Base-by-base conservation (phyloP, 1,140 invertebrate species). In the Cotesia vestalis region DNA sequence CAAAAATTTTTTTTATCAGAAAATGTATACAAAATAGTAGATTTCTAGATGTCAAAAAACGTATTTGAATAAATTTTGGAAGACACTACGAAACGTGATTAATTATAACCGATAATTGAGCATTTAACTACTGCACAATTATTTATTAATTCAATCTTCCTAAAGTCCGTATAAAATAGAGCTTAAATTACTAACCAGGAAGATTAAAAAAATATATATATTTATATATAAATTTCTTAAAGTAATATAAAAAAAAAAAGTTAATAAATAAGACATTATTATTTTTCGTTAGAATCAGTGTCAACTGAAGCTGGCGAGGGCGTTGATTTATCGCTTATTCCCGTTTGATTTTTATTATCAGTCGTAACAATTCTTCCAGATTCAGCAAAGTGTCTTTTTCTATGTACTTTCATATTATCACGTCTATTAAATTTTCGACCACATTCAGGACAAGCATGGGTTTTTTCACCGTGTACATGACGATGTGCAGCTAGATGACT, bases 361-460 rank as follows among this genome's bases (percentile, higher is more conserved):
- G 53, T 68, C n/a, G 14, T 57, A 59, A 72, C 75, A 38, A 71
- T 76, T 60, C 70, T 68, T 14, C 72, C 75, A 4, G 17, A 75
- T 72, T 80, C 75, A 73, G 83, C 73, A 57, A 85, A 82, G 63
- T 87, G 86, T 69, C 86, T 78, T 70, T 82, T 86, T 57, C 82
- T 80, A 51, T 87, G 86, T 40, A 87, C 86, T 59, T 87, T 87
- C 86, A 87, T 87, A 46, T 87, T 87, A 64, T 87, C 86, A 8
- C 83, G 79, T 6, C 86, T 78, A 71, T 87, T 87, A 61, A 87
- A 87, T 68, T 84, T 84, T 38, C 84, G 80, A 0, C 86, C 86
- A 60, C 86, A 87, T 27, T 86, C 86, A 0, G 86, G 83, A 71
- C 86, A 87, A 0, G 81, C 83, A 69, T 87, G 84, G 11, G 78